Base-by-base conservation (phyloP, 1,140 invertebrate genomes). In the Globodera ellingtonae region DNA sequence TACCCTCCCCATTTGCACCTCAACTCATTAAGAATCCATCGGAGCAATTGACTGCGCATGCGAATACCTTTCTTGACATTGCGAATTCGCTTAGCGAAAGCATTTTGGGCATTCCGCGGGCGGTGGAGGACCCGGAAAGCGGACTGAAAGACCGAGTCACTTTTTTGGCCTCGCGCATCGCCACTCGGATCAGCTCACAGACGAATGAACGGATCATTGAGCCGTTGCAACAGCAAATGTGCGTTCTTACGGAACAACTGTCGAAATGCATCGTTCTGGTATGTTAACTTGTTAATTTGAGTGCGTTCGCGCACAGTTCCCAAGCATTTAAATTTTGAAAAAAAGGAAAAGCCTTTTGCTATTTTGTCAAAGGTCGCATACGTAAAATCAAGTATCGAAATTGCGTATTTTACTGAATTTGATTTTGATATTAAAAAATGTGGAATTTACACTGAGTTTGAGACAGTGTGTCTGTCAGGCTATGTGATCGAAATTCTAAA, bases 61-160 rank as follows among this genome's bases (percentile, higher is more conserved):
- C 82, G 35, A 83, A 83, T 73, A 69, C 75, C 18, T 79, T 84
- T 56, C 59, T 83, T 46, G 82, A 83, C 56, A 56, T 83, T 6
- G 47, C 75, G 15, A 84, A 83, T 59, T 62, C 75, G 21, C 66
- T 84, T 2, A 82, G 75, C 69, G 82, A 83, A 21, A 80, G 74
- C 3, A 21, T 83, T n/a, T 50, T 83, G 44, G 44, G 72, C 9
- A 72, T 83, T 6, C 44, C 48, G 66, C 48, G 47, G 10, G 69
- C 73, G 3, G 46, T 52, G 15, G 82, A 83, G 65, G 44, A 48
- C n/a, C 70, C 82, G 18, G 69, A 80, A n/a, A 59, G 77, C 21
- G 48, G 70, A 6, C 52, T 83, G 8, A 35, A 47, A 46, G 75
- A 83, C 13, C 82, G 82, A 2, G 69, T 83, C 65, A 71, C 59